These are phyloP conservation scores for Bombus impatiens DNA, from an alignment of 1,140 invertebrate genomes.

Conservation along the genomic window DNA sequence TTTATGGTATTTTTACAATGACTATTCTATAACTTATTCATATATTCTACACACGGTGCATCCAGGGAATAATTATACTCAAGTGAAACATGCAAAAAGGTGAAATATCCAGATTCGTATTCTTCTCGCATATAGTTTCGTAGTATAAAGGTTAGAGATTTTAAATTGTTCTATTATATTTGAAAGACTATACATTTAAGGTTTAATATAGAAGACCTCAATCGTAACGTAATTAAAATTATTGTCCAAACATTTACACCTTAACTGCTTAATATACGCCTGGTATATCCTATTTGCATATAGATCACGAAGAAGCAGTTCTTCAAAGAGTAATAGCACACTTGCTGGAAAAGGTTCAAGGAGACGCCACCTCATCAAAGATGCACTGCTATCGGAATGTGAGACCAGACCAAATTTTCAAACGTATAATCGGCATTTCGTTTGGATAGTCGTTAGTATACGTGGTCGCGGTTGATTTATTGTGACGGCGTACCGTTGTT, in stretches of 20 bases:
- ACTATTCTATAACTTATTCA: too few species aligned
- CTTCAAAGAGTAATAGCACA: background rate
- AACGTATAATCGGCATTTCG: conserved; percentile 53
- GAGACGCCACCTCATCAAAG: background rate
- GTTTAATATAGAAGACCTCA: background rate
- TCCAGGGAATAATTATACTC: too few species aligned
- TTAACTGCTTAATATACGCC: background rate
- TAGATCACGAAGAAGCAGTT: background rate
- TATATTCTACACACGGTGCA: background rate
- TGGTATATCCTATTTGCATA: background rate
- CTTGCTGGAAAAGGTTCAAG: background rate
- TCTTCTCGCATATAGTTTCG: too few species aligned
- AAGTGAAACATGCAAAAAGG: background rate
- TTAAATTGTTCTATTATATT: too few species aligned
- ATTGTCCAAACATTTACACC: background rate
- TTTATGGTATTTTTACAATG: too few species aligned
- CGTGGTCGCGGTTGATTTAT: conserved; percentile 71
- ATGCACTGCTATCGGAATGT: background rate
- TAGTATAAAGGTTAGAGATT: too few species aligned
- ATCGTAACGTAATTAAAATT: background rate
- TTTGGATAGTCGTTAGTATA: conserved; percentile 41
- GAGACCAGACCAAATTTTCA: background rate
- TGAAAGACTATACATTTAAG: too few species aligned
- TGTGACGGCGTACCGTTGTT: conserved; percentile 74
- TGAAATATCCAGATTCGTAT: background rate